Percentiles rank a stretch among this genome's conserved stretches.
Evolutionary conservation across 2,888 invertebrate genomes (phyloP).

Genomic region (Strigamia maritima): DNA sequence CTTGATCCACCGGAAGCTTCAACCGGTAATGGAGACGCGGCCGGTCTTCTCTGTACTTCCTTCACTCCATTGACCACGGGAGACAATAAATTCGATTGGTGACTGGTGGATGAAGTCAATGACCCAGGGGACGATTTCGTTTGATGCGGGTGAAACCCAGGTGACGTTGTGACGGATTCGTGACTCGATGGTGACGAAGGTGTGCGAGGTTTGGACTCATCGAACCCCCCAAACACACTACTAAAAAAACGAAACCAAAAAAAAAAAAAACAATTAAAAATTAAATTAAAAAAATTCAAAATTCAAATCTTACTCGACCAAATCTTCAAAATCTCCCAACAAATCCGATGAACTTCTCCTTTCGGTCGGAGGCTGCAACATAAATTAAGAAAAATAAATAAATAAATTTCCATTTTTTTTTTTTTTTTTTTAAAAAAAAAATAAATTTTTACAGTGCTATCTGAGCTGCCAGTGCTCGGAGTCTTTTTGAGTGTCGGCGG

Average conservation of each 20-base stretch:
- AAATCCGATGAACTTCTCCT: background rate
- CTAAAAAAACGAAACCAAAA: background rate
- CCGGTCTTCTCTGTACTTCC: background rate
- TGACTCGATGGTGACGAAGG: background rate
- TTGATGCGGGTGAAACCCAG: background rate
- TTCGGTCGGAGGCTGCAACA: background rate
- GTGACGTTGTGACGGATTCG: background rate
- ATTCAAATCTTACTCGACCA: background rate
- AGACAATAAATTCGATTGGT: background rate
- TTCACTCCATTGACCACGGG: background rate
- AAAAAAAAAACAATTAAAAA: background rate
- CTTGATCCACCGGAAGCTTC: background rate
- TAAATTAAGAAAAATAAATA: background rate
- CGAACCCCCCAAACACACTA: background rate
- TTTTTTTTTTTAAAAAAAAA: too few relatives aligned
- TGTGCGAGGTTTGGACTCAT: background rate
- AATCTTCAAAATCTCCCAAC: background rate
- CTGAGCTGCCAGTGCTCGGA: conserved; percentile 43
- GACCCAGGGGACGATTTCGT: background rate
- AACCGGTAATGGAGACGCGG: background rate
- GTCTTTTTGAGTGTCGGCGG: conserved; percentile 51
- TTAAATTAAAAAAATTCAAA: background rate
- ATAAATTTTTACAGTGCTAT: conserved; percentile 38
- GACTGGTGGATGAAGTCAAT: background rate
- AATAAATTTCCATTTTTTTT: too few relatives aligned